Base-by-base conservation (phyloP, 2,888 invertebrate species). In the Gastracanthus pulcherrimus region DNA sequence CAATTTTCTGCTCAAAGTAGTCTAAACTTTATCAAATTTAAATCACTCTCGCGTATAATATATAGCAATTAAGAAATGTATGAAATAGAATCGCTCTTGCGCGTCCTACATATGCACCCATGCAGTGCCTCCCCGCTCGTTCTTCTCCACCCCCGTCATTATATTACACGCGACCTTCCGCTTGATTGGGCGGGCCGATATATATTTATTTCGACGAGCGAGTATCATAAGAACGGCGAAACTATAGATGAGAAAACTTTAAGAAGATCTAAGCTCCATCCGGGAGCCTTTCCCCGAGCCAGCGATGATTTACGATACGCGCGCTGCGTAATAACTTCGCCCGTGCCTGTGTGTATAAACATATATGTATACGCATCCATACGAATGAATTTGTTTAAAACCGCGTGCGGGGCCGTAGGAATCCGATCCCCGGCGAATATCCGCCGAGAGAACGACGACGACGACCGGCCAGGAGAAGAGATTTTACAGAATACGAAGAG, bases 401-500 rank as follows among this genome's bases (percentile, higher is more conserved):
- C 84, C 84, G 71, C 86, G 82, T 82, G 66, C 55, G 79, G 19
- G 62, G n/a, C n/a, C n/a, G 13, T 45, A 11, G 29, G 16, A 31
- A 80, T 78, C 80, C 77, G 64, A 82, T 83, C 74, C 48, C 66
- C 45, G 60, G 51, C 71, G 60, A 58, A 55, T 23, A 55, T 29
- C 36, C 51, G 45, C 19, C 34, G 6, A 16, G 0, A 16, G 41
- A 31, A 62, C 64, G 11, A 31, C 58, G 34, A 69, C 69, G 69
- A 74, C 71, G 75, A 72, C 45, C 45, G 62, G 84, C 80, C n/a
- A n/a, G n/a, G 84, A 83, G 84, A 86, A 86, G n/a, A n/a, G n/a
- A n/a, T n/a, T n/a, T n/a, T n/a, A n/a, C n/a, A 87, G 87, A 60
- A 89, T 88, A 88, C 86, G 87, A 87, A 87, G 86, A 88, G 85